Evolutionary conservation across 2,113 vertebrate genomes (phyloP).

Genomic region (Aptenodytes patagonicus): DNA sequence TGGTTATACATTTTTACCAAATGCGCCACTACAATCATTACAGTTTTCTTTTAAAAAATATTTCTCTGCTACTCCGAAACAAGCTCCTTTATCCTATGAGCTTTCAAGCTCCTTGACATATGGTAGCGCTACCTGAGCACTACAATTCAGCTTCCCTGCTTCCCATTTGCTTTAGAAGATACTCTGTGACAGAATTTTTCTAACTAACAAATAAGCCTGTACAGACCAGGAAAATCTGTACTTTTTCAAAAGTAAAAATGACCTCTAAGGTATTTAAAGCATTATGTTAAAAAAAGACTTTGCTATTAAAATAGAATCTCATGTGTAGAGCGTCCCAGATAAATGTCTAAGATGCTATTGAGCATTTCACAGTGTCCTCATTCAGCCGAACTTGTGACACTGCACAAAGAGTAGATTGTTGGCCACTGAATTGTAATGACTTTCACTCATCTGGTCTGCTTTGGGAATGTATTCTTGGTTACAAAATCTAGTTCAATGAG

Average conservation of each 20-base stretch:
- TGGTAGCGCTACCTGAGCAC: neutral
- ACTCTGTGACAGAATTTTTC: neutral
- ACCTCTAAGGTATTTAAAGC: conserved; percentile 68
- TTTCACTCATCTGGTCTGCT: conserved; percentile 32
- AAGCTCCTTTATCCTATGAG: neutral
- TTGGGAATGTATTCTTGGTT: conserved; percentile 44
- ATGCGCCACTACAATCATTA: neutral
- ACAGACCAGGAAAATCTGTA: conserved; percentile 12
- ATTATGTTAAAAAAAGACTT: conserved; percentile 59
- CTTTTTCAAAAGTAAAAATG: conserved; percentile 62
- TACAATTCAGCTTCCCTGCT: neutral
- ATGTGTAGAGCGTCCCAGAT: conserved; percentile 68
- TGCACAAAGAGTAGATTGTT: conserved; percentile 11
- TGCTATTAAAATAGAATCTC: conserved; percentile 71
- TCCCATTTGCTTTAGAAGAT: neutral
- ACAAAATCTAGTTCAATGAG: conserved; percentile 62
- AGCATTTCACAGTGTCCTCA: conserved; percentile 65
- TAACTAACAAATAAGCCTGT: neutral
- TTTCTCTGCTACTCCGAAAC: neutral
- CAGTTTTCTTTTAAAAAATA: neutral
- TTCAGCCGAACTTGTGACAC: conserved; percentile 60
- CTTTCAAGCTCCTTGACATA: neutral
- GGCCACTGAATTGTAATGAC: conserved; percentile 40
- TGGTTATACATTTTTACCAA: neutral
- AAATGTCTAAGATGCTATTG: conserved; percentile 62